Conservation (phyloP, 1,140 invertebrate species). For the Andricus grossulariae region DNA sequence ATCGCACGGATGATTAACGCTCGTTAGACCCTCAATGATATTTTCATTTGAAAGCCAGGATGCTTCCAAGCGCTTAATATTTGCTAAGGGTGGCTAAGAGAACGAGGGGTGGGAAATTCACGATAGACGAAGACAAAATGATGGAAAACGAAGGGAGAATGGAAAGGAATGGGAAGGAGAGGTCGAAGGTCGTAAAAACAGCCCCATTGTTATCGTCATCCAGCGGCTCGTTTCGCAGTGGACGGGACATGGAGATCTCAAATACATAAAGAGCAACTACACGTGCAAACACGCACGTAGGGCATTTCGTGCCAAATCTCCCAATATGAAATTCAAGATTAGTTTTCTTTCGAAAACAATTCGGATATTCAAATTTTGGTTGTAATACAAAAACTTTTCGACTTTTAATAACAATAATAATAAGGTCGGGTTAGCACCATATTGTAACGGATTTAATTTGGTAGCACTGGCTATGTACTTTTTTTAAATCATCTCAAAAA, state of each 20-base stretch:
- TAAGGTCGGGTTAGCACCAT: too few species aligned
- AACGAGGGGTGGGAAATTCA: constrained; percentile 38
- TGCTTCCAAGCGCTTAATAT: constrained; percentile 68
- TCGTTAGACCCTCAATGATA: constrained; percentile 56
- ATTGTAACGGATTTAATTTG: too few species aligned
- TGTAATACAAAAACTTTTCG: too few species aligned
- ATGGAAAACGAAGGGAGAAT: constrained; percentile 40
- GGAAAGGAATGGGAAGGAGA: constrained; percentile 43
- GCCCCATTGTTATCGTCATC: constrained; percentile 68
- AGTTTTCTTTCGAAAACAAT: too few species aligned
- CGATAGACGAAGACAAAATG: constrained; percentile 41
- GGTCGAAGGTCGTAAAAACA: constrained; percentile 69
- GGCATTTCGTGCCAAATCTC: too few species aligned
- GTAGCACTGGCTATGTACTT: too few species aligned
- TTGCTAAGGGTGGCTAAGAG: constrained; percentile 58
- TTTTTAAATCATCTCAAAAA: too few species aligned
- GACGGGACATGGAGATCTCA: constrained; percentile 51
- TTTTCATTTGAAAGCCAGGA: constrained; percentile 65
- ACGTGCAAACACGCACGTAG: constrained; percentile 47
- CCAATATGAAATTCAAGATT: too few species aligned
- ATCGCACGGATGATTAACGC: constrained; percentile 60
- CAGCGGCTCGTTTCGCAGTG: constrained; percentile 64
- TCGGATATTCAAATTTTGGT: too few species aligned
- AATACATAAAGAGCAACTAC: constrained; percentile 46
- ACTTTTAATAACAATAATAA: too few species aligned